Conservation (phyloP, 1,140 invertebrate species). For the Leptonema lineaticorne region DNA sequence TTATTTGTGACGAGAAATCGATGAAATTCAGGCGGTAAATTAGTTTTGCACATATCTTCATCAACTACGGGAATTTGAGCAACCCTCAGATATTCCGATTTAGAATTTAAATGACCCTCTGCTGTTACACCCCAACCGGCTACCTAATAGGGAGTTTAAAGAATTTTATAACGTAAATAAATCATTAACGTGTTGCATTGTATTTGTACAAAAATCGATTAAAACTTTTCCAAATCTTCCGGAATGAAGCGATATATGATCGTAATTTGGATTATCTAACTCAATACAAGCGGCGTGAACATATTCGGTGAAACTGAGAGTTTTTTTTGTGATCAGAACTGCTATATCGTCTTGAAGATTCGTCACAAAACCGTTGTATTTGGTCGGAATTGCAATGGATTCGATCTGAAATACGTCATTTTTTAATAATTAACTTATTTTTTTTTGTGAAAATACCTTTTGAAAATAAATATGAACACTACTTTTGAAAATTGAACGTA, state of each 20-base stretch:
- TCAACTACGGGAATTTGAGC: conserved; percentile 2
- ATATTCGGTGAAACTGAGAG: not conserved
- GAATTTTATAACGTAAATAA: too few species aligned
- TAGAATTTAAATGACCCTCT: not conserved
- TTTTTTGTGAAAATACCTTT: not conserved
- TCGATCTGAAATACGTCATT: not conserved
- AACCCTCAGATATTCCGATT: not conserved
- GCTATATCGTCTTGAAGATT: not conserved
- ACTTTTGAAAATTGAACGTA: not conserved
- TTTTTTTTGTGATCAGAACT: not conserved
- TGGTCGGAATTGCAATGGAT: not conserved
- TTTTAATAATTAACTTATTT: not conserved
- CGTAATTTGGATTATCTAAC: not conserved
- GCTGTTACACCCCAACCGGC: conserved; percentile 12
- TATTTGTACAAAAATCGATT: too few species aligned
- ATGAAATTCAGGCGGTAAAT: not conserved
- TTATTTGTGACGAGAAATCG: conserved; percentile 17
- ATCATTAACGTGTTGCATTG: too few species aligned
- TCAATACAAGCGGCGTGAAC: not conserved
- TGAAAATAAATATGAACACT: not conserved
- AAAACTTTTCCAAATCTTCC: too few species aligned
- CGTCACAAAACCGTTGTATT: not conserved
- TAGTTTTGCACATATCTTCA: not conserved
- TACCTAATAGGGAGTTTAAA: too few species aligned
- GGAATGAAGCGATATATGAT: too few species aligned